These are phyloP conservation scores for Xenopus borealis DNA, from an alignment of 2,113 vertebrate genomes.

Conservation along the genomic window DNA sequence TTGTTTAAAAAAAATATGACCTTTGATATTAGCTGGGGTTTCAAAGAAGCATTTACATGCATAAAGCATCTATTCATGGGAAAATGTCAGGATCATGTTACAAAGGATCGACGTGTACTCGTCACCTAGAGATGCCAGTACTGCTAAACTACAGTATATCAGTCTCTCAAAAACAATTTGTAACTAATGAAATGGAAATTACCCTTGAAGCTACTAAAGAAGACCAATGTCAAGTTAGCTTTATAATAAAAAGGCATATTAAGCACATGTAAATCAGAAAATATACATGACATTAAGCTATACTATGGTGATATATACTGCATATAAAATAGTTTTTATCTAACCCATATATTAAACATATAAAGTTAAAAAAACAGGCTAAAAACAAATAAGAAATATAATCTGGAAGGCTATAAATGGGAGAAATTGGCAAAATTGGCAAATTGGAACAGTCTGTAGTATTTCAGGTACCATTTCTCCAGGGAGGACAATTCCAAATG, in stretches of 20 bases:
- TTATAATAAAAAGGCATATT: neutral
- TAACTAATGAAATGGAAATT: neutral
- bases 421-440: too few species aligned
- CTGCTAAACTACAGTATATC: neutral
- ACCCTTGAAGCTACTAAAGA: neutral
- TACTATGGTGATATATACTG: too few species aligned
- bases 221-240: neutral
- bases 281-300: too few species aligned
- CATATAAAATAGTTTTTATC: too few species aligned
- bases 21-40: constrained; percentile 13
- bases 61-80: constrained; percentile 3
- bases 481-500: too few species aligned
- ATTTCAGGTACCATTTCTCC: too few species aligned
- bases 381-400: too few species aligned
- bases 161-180: neutral
- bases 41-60: constrained; percentile 4
- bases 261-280: too few species aligned
- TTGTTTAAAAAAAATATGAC: constrained; percentile 23
- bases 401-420: too few species aligned
- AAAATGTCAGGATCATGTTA: constrained; percentile 5
- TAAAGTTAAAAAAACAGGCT: too few species aligned
- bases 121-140: neutral
- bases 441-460: too few species aligned
- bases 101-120: neutral
- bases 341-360: too few species aligned